Evolutionary conservation across 2,797 vertebrate species (phyloP), one percentile per base, ranked within the genome.

Genomic region (Xenops minutus): DNA sequence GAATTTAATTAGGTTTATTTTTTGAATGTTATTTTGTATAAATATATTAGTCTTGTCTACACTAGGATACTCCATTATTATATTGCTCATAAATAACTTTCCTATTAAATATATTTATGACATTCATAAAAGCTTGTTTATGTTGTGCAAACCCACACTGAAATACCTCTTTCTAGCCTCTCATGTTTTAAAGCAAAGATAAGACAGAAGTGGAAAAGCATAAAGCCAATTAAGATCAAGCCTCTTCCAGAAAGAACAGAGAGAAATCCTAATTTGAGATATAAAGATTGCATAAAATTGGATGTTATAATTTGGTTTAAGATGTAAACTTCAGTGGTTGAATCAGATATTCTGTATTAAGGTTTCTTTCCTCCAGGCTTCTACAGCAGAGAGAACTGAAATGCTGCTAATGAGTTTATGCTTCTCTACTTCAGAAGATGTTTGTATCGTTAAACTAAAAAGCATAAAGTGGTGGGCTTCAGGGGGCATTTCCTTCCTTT

Each of bases 391-490:
- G 55, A 79, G 64, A 74, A 71, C 39, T 56, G 62, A 72, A 87
- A 79, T 75, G 68, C 51, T 85, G 7, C 63, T 88, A 85, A 79
- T 67, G 64, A 94, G 27, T 94, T 93, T 71, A 49, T 14, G 44
- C 44, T 81, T 84, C 44, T 85, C 6, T 63, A 39, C 76, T 88
- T 92, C 72, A 76, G 59, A 93, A 55, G 32, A 39, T 59, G 12
- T 74, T 93, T 92, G 13, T 71, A 41, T 88, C 82, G 39, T 81
- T 90, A 77, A 93, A 61, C 13, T 94, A 43, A 80, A 85, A 83
- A 64, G 21, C 29, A 77, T 49, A 9, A 68, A 83, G 41, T 49
- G 10, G 3, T 81, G 62, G 41, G 58, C 54, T 90, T 92, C 54
- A 68, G 69, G 69, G 62, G 30, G 15, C 11, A 16, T 85, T 84